Evolutionary conservation across 2,888 invertebrate genomes (phyloP), one percentile per base, ranked within the genome.

Genomic region (Sesia apiformis): DNA sequence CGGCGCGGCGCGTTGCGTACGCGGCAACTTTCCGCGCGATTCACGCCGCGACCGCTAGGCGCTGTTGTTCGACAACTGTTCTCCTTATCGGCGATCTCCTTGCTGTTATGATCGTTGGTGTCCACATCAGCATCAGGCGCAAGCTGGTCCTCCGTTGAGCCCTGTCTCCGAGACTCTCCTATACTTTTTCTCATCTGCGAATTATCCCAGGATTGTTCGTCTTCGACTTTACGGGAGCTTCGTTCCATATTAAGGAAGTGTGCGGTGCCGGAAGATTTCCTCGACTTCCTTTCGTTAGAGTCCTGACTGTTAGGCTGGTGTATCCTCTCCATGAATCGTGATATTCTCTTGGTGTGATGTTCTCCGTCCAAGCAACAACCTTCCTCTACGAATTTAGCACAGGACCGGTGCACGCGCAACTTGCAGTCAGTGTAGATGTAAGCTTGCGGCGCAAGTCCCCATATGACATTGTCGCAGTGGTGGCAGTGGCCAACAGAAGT

Each of bases 381-480:
- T 78, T 97, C 97, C 63, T 96, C 95, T 59, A 97, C 92, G 1
- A 91, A 83, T 64, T 93, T 92, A 52, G 95, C 93, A 86, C 97
- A 98, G 52, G 90, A 85, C 60, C 96, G 94, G 89, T 97, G 97
- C 69, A 97, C 94, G 72, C 95, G 94, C 66, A 97, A 90, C 76
- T 95, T 94, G 90, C 98, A 98, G 81, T 95, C 97, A 95, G 94
- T 93, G 85, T 99, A 99, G 74, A 97, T 95, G 91, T 96, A 98
- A 56, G 98, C 98, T 87, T 99, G 98, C 62, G 98, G 97, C 70
- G 98, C 97, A 58, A 99, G 95, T 53, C 99, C 99, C 92, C 97
- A 96, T 66, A 99, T 94, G 63, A 96, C 94, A 75, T 93, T 92
- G 74, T 96, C 95, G 90, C 99, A 99, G 86, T 96, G 95, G 89